Evolutionary conservation across 2,888 invertebrate genomes (phyloP).

Genomic region (Lumbricus terrestris): DNA sequence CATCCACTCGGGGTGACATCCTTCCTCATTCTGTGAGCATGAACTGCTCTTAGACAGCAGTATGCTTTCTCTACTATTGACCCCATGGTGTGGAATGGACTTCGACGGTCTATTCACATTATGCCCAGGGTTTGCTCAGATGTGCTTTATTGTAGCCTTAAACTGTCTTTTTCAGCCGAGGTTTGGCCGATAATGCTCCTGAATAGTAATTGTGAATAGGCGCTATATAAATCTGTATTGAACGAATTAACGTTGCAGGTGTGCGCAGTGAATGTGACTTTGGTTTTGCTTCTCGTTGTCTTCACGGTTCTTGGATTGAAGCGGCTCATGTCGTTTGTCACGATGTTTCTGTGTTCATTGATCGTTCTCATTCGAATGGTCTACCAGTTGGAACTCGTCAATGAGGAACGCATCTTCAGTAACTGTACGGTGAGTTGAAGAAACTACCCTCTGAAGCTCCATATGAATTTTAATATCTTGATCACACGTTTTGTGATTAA

Average conservation of each 20-base stretch:
- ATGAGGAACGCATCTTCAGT: conserved; percentile 72
- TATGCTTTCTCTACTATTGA: no score
- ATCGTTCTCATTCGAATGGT: conserved; percentile 89
- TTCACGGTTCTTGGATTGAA: conserved; percentile 73
- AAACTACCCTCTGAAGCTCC: background rate
- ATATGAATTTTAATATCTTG: background rate
- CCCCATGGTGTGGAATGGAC: no score
- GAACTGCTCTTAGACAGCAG: no score
- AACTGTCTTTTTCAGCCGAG: no score
- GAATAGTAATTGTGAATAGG: no score
- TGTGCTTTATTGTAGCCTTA: no score
- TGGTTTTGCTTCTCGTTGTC: conserved; percentile 75
- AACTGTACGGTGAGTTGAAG: conserved; percentile 72
- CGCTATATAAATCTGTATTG: background rate
- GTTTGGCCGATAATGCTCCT: no score
- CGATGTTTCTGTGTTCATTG: conserved; percentile 67
- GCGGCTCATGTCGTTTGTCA: conserved; percentile 47
- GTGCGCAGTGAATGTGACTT: conserved; percentile 79
- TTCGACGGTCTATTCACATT: no score
- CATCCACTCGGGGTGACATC: no score
- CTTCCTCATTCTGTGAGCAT: no score
- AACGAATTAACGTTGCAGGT: no score
- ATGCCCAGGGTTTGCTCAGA: no score
- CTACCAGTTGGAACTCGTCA: conserved; percentile 86
- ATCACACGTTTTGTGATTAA: background rate